Conservation (phyloP, 2,113 vertebrate genomes). For the Neolamprologus tretocephalus region DNA sequence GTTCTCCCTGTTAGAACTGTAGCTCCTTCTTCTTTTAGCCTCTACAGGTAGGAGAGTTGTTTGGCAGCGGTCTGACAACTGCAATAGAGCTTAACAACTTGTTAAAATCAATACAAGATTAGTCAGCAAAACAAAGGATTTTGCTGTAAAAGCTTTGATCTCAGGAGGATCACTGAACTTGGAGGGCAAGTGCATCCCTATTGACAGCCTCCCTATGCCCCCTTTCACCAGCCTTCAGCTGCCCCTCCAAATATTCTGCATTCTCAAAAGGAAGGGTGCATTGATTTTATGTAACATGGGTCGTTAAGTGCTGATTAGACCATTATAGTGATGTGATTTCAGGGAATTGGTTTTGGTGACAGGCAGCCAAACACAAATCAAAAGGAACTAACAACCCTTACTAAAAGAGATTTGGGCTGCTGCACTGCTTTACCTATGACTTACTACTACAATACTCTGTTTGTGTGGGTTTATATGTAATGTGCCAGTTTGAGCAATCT, state of each 20-base stretch:
- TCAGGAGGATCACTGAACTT: slow-evolving; percentile 36
- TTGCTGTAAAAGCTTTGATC: slow-evolving; percentile 64
- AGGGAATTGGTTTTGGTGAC: slow-evolving; percentile 61
- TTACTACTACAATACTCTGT: neutral
- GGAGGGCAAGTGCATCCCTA: slow-evolving; percentile 37
- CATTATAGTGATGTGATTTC: slow-evolving; percentile 68
- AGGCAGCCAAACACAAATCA: slow-evolving; percentile 54
- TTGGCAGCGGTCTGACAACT: slow-evolving; percentile 43
- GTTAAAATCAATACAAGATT: slow-evolving; percentile 70
- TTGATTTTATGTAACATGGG: slow-evolving; percentile 71
- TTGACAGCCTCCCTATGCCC: slow-evolving; percentile 24
- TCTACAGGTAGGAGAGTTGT: slow-evolving; percentile 24
- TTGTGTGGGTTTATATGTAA: neutral
- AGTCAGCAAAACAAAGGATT: slow-evolving; percentile 72
- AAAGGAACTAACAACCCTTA: slow-evolving; percentile 54
- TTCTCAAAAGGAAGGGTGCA: slow-evolving; percentile 48
- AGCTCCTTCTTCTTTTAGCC: neutral
- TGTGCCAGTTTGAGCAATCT: neutral
- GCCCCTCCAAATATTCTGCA: slow-evolving; percentile 59
- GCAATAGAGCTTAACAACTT: slow-evolving; percentile 62
- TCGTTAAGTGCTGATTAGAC: slow-evolving; percentile 73
- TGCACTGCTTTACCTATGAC: slow-evolving; percentile 29
- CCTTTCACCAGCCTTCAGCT: slow-evolving; percentile 42
- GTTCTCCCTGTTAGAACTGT: neutral
- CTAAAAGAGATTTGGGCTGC: slow-evolving; percentile 42